A percentile compares a stretch with the other conserved stretches of the same genome.
These are phyloP conservation scores for Varanus komodoensis DNA, from an alignment of 2,113 vertebrate genomes.

Conservation along the genomic window DNA sequence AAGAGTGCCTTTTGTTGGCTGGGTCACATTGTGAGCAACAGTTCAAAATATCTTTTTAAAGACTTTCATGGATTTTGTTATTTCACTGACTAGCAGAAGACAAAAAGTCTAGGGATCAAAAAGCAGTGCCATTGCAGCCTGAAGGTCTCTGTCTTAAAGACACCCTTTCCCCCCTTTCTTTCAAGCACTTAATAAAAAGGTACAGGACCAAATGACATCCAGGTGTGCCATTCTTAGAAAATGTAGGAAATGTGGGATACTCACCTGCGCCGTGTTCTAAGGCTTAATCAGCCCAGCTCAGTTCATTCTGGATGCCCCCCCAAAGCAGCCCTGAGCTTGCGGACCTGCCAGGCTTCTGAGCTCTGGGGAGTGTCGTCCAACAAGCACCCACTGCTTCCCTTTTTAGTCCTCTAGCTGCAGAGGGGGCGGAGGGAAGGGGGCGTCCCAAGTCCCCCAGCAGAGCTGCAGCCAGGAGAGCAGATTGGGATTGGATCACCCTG, in stretches of 20 bases:
- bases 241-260: neutral
- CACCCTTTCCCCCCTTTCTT: neutral
- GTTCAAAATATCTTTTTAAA: neutral
- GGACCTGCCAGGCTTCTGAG: neutral
- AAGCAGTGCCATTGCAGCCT: too few species aligned
- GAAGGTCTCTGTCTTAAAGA: neutral
- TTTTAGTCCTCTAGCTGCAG: constrained; percentile 41
- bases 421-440: constrained; percentile 48
- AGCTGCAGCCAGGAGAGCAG: constrained; percentile 15
- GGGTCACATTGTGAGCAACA: too few species aligned
- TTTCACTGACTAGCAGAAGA: neutral
- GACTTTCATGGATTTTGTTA: too few species aligned
- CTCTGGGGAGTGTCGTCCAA: constrained; percentile 34
- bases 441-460: neutral
- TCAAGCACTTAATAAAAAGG: too few species aligned
- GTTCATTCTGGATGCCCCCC: constrained; percentile 18
- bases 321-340: neutral
- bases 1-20: neutral
- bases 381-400: constrained; percentile 45
- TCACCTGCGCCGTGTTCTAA: rapidly evolving
- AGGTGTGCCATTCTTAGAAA: too few species aligned
- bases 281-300: neutral
- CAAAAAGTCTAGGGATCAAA: neutral
- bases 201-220: neutral
- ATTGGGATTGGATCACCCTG: constrained; percentile 62